Conservation (phyloP, 2,797 vertebrate species). For the Poeciliopsis presidionis region DNA sequence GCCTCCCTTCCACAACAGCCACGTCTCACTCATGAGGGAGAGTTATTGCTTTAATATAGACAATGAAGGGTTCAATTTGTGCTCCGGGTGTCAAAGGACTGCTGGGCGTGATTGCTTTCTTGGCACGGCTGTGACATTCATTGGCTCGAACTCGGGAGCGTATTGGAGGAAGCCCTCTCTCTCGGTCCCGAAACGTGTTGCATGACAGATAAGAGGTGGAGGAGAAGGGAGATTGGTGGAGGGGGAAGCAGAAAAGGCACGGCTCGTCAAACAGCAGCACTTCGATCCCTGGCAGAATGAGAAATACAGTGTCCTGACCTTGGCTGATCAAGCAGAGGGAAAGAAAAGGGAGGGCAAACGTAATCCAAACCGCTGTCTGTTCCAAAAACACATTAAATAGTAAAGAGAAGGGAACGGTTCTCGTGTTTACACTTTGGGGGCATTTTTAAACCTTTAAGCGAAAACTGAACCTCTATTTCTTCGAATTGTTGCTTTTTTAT, state of each 20-base stretch:
- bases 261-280: constrained; percentile 51
- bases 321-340: constrained; percentile 48
- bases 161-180: constrained; percentile 63
- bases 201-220: constrained; percentile 32
- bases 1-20: constrained; percentile 11
- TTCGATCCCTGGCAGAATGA: constrained; percentile 54
- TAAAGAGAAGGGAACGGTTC: constrained; percentile 11
- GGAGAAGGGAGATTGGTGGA: constrained; percentile 25
- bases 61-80: constrained; percentile 75
- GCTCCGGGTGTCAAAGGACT: constrained; percentile 66
- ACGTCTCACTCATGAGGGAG: constrained; percentile 51
- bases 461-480: constrained; percentile 19
- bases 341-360: constrained; percentile 21
- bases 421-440: constrained; percentile 17
- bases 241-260: constrained; percentile 37
- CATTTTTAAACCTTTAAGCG: constrained; percentile 28
- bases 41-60: constrained; percentile 83
- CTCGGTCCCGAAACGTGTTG: constrained; percentile 39
- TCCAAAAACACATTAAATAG: constrained; percentile 31
- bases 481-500: not conserved
- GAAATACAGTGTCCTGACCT: constrained; percentile 62
- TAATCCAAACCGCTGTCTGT: constrained; percentile 31
- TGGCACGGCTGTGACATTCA: constrained; percentile 67
- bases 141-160: constrained; percentile 63
- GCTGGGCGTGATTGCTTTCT: constrained; percentile 75